phyloP scores from a whole-genome alignment of 2,888 invertebrate species.

The Craniophora ligustri region DNA sequence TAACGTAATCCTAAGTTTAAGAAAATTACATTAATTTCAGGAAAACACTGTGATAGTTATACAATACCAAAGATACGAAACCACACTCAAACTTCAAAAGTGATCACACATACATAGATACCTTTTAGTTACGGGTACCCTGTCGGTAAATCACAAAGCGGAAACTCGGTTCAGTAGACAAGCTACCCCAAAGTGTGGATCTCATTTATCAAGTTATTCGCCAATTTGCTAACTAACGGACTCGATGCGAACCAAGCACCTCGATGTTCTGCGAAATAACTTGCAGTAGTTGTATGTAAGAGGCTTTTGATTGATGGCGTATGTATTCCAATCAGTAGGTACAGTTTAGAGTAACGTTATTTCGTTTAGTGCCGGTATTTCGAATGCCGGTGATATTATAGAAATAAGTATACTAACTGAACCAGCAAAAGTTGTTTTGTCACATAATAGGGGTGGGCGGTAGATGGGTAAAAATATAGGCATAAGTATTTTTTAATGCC shows the following conservation, averaged over 20 bases:
- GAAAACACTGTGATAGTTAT: neutral
- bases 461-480: too few species aligned
- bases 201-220: conserved; percentile 44
- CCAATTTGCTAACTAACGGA: conserved; percentile 49
- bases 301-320: too few species aligned
- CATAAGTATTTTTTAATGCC: too few species aligned
- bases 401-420: neutral
- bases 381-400: neutral
- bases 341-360: neutral
- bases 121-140: conserved; percentile 12
- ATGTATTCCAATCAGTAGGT: too few species aligned
- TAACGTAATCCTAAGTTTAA: too few species aligned
- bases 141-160: conserved; percentile 28
- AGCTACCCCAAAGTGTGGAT: conserved; percentile 33
- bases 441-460: too few species aligned
- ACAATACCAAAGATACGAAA: neutral
- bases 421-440: too few species aligned
- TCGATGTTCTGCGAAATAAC: conserved; percentile 12
- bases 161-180: conserved; percentile 27
- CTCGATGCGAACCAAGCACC: conserved; percentile 38
- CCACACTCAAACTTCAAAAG: conserved; percentile 18
- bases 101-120: conserved; percentile 3
- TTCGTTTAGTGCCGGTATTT: neutral
- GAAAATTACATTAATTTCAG: too few species aligned
- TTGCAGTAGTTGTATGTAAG: conserved; percentile 11